Evolutionary conservation across 53 echinoderm and acorn worm species (phyloP), one percentile per base, ranked within the genome.

Genomic region (Luidia sarsii): DNA sequence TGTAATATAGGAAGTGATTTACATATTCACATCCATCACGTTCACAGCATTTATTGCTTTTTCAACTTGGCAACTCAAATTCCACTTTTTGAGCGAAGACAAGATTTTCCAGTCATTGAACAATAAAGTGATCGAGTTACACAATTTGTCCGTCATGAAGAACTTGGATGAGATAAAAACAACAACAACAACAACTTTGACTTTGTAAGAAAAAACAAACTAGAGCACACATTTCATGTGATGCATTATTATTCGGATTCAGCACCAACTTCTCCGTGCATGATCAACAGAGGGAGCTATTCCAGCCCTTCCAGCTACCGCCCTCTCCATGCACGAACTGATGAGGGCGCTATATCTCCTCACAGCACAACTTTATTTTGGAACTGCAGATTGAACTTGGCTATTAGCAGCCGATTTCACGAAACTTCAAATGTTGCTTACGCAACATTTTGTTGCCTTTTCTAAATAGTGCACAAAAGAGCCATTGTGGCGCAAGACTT

Each of bases 81-180:
- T 15, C 3, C 25, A 37, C 27, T 43, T 37, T 67, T 37, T n/a
- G n/a, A n/a, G 43, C 32, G 30, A 1, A 28, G 24, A 67, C 67
- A 67, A 67, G 25, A 43, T 43, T 43, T 67, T 67, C 63, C 67
- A 67, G 45, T 67, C 67, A 67, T 67, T 25, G 67, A 67, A 67
- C 67, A 67, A 67, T 41, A 22, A 36, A n/a, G 45, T 22, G 67
- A 36, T 3, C 6, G 11, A 41, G 11, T 41, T 11, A 41, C 41
- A 41, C 41, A 7, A 11, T 7, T 41, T 41, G 11, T 11, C 11
- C 41, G 11, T 41, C 67, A 16, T 67, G 67, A 67, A 67, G 67
- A 67, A 43, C 45, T 67, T 67, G 67, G 28, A 27, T 22, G 20
- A 11, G 19, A 4, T 16, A 36, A 41, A 10, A 67, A 65, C 1